Base-by-base conservation (phyloP, 2,888 invertebrate genomes). In the Charanyca ferruginea region DNA sequence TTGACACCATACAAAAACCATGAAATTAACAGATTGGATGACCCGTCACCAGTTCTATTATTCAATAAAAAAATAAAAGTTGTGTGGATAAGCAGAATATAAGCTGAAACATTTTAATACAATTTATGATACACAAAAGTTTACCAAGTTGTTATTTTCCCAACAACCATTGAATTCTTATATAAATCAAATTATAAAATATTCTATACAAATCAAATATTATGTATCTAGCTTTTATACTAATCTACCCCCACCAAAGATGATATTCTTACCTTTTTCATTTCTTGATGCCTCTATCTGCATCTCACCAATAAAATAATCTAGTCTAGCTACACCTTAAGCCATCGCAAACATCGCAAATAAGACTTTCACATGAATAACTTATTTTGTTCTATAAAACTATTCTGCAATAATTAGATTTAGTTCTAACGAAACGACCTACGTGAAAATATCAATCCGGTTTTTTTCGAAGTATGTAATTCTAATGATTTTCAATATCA, bases 21-120 rank as follows among this genome's bases (percentile, higher is more conserved):
- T 47, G 28, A 45, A 64, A 60, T 77, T n/a, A 54, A 71, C 6
- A 18, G n/a, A 32, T 20, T 53, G 23, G 6, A 62, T 44, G 48
- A 61, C 20, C 75, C 79, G 79, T 79, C 75, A 75, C 75, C 75
- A 70, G 64, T 66, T 52, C 16, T 42, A 73, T 32, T 28, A 54
- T 42, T 41, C 20, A 9, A 52, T 20, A 45, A 35, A 41, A 48
- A 55, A 20, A 35, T 55, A 75, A 9, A 32, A 57, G 20, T 73
- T 18, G 55, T 72, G 72, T 71, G 72, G 79, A 42, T 54, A 66
- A 78, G 74, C 74, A 59, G 58, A 58, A 58, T 28, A 38, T 11
- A 68, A 68, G 73, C 77, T 77, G 77, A 64, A 76, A 70, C 64
- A 74, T 64, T 58, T 47, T 42, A 79, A 76, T 55, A 69, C 54